These are phyloP conservation scores for Peromyscus aztecus DNA, from an alignment of 2,797 vertebrate genomes.

Conservation along the genomic window DNA sequence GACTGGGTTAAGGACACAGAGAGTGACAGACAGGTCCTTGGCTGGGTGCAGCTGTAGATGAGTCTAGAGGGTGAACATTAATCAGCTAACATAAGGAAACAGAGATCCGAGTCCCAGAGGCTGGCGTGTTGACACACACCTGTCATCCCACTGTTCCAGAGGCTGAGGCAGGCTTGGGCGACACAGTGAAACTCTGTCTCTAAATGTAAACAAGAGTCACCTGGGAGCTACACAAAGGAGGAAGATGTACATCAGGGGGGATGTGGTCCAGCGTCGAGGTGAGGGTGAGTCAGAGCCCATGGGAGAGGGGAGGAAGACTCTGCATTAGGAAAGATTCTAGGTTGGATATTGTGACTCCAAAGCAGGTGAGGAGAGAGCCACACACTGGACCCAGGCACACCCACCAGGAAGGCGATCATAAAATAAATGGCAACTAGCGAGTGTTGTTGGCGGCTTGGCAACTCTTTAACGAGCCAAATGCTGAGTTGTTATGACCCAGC, in stretches of 20 bases:
- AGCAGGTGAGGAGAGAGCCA: background rate
- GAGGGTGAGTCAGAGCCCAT: background rate
- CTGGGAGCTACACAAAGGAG: background rate
- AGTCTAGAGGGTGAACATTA: background rate
- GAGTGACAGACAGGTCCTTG: background rate
- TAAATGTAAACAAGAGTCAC: background rate
- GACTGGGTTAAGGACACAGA: background rate
- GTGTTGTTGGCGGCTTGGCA: background rate
- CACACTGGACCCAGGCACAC: background rate
- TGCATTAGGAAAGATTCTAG: background rate
- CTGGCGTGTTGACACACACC: background rate
- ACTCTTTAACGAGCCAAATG: background rate
- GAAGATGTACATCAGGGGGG: accelerated
- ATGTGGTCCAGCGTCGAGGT: background rate
- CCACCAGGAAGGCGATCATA: background rate
- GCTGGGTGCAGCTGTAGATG: background rate
- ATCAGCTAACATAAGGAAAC: background rate
- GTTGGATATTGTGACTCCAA: background rate
- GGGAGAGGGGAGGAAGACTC: background rate
- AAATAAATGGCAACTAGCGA: background rate
- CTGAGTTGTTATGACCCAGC: background rate
- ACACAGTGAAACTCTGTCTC: background rate
- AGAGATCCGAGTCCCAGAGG: background rate
- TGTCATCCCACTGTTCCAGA: background rate
- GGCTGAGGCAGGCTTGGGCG: background rate